Percentiles rank a stretch among this genome's conserved stretches.
Conservation (phyloP, 2,888 invertebrate genomes). For the Dinocampus coccinellae region DNA sequence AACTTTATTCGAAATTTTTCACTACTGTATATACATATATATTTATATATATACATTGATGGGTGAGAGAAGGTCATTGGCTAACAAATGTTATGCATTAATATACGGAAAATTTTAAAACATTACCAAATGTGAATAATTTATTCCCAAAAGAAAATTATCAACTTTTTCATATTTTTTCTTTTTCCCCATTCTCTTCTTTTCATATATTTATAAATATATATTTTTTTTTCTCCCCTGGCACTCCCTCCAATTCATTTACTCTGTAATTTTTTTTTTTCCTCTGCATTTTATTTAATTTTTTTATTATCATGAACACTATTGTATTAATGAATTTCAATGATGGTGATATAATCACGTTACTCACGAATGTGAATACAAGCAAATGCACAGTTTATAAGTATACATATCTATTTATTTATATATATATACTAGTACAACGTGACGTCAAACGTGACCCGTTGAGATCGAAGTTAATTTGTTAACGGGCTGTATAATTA, state of each 20-base stretch:
- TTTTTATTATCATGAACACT: background rate
- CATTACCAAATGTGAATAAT: background rate
- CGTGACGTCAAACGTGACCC: conserved; percentile 17
- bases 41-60: background rate
- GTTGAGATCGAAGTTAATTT: conserved; percentile 20
- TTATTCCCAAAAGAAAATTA: background rate
- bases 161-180: background rate
- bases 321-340: background rate
- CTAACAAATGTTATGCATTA: background rate
- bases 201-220: no score
- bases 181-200: background rate
- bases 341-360: background rate
- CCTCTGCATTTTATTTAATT: no score
- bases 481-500: conserved; percentile 23
- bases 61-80: background rate
- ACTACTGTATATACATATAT: background rate
- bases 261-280: no score
- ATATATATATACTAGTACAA: background rate
- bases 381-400: background rate
- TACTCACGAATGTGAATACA: background rate
- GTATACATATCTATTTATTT: background rate
- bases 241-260: no score
- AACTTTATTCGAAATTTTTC: background rate
- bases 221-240: no score
- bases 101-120: background rate